These are phyloP conservation scores for Pardosa pseudoannulata DNA, from an alignment of 2,888 invertebrate species.

Conservation along the genomic window DNA sequence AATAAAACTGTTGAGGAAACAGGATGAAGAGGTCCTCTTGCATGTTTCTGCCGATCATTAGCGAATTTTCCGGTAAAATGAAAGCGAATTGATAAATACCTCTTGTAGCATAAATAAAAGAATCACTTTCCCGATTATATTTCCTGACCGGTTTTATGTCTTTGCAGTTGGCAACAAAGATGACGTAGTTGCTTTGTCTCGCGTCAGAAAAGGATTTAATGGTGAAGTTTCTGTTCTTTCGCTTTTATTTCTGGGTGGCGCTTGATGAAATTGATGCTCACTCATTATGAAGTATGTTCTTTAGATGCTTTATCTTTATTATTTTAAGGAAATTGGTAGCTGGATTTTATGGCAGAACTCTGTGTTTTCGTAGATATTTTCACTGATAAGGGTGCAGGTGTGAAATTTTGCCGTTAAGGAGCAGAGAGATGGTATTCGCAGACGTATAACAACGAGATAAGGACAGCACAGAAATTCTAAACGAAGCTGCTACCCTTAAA, in stretches of 20 bases:
- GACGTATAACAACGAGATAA: too few relatives aligned
- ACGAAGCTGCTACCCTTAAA: too few relatives aligned
- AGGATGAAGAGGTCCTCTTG: slow-evolving; percentile 43
- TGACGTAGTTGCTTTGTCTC: slow-evolving; percentile 3
- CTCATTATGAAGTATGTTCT: slow-evolving; percentile 1
- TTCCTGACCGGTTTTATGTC: slow-evolving; percentile 60
- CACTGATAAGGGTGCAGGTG: not conserved
- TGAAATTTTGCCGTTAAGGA: not conserved
- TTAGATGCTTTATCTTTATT: slow-evolving; percentile 10
- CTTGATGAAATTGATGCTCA: not conserved
- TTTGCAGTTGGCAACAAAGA: slow-evolving; percentile 46
- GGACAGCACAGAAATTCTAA: too few relatives aligned
- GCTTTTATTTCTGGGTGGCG: not conserved
- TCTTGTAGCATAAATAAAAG: slow-evolving; percentile 51
- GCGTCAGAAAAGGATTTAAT: not conserved
- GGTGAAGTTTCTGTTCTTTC: not conserved
- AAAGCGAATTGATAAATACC: slow-evolving; percentile 61
- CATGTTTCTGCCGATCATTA: slow-evolving; percentile 32
- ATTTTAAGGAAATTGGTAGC: not conserved
- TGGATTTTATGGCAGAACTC: not conserved
- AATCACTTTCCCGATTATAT: slow-evolving; percentile 58
- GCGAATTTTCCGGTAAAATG: slow-evolving; percentile 54
- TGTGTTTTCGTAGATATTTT: not conserved
- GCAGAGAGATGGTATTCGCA: too few relatives aligned
- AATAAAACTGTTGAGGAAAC: slow-evolving; percentile 49